Conservation (phyloP, 2,888 invertebrate species). For the Nomada lathburiana region DNA sequence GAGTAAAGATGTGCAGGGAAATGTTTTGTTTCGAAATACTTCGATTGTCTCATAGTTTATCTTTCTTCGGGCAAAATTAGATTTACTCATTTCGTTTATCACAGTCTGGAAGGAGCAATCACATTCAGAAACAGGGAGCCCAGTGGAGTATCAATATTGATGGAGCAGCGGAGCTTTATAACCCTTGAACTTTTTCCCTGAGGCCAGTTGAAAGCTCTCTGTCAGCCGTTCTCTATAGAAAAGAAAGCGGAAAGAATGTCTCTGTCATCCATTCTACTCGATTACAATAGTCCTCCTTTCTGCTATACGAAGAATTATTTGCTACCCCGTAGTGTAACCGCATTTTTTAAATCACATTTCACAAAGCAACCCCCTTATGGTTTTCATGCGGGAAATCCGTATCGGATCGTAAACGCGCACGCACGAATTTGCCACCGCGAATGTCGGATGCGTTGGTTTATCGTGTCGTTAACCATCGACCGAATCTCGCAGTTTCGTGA, state of each 20-base stretch:
- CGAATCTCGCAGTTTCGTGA: constrained; percentile 15
- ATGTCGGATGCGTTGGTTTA: constrained; percentile 5
- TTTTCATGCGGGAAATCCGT: background rate
- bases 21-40: no score
- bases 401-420: background rate
- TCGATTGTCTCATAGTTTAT: no score
- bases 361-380: background rate
- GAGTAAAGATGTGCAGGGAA: no score
- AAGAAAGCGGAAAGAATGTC: background rate
- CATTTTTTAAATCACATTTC: background rate
- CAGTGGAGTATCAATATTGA: constrained; percentile 15
- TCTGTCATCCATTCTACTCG: background rate
- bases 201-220: background rate
- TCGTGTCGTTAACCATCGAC: constrained; percentile 20
- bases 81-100: no score
- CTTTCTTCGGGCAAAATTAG: no score
- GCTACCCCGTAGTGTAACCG: background rate
- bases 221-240: background rate
- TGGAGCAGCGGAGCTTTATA: no score
- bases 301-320: background rate
- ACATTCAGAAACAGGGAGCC: background rate
- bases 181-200: constrained; percentile 1
- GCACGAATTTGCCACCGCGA: background rate
- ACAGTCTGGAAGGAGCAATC: background rate
- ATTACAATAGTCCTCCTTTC: background rate